These are phyloP conservation scores for Theretra japonica DNA, from an alignment of 2,888 invertebrate genomes.

Conservation along the genomic window DNA sequence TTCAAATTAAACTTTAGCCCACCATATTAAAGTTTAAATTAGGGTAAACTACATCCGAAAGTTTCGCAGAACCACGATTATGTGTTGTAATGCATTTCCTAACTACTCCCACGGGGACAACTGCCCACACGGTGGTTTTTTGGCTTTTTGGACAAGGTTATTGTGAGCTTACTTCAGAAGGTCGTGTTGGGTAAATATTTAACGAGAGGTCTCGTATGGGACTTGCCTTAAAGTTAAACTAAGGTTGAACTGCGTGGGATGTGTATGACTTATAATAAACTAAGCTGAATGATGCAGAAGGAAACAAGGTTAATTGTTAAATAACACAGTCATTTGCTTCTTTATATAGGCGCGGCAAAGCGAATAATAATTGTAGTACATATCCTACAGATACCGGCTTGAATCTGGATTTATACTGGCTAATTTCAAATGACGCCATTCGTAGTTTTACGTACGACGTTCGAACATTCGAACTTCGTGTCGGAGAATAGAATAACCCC, in stretches of 20 bases:
- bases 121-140: slow-evolving; percentile 23
- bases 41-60: not conserved
- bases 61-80: slow-evolving; percentile 16
- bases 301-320: too few relatives aligned
- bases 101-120: slow-evolving; percentile 20
- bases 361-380: too few relatives aligned
- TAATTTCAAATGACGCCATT: too few relatives aligned
- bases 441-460: too few relatives aligned
- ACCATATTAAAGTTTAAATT: not conserved
- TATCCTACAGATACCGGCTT: too few relatives aligned
- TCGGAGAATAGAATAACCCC: too few relatives aligned
- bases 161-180: slow-evolving; percentile 8
- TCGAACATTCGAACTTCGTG: too few relatives aligned
- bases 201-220: not conserved
- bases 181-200: slow-evolving; percentile 6
- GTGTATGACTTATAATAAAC: not conserved
- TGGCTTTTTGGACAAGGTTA: slow-evolving; percentile 15
- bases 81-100: slow-evolving; percentile 28
- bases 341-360: too few relatives aligned
- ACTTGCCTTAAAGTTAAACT: not conserved
- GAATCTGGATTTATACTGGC: too few relatives aligned
- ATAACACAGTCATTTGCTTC: too few relatives aligned
- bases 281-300: not conserved
- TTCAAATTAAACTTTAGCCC: not conserved
- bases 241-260: not conserved